These are phyloP conservation scores for Indicator indicator DNA, from an alignment of 2,113 vertebrate genomes.

Conservation along the genomic window DNA sequence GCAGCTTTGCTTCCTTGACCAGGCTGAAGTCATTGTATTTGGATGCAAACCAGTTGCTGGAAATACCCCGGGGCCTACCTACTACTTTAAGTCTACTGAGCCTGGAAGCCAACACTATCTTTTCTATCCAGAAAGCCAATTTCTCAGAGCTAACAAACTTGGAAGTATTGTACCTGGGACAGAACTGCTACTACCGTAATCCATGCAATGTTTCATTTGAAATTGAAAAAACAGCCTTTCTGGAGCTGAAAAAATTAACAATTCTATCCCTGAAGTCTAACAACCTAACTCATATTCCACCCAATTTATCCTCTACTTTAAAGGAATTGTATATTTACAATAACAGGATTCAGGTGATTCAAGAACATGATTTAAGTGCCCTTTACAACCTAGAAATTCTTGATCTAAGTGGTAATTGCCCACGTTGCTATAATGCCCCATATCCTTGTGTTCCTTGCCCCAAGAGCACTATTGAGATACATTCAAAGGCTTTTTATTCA, in stretches of 20 bases:
- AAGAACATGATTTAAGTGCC: conserved; percentile 80
- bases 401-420: conserved; percentile 94
- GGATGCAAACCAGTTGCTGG: conserved; percentile 88
- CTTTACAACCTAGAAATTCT: conserved; percentile 86
- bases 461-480: conserved; percentile 77
- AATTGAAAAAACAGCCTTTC: conserved; percentile 84
- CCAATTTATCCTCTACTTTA: conserved; percentile 80
- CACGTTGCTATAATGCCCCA: conserved; percentile 91
- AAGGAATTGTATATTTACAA: conserved; percentile 91
- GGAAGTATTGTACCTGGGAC: conserved; percentile 86
- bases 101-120: conserved; percentile 91
- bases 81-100: conserved; percentile 83
- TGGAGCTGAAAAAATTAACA: conserved; percentile 79
- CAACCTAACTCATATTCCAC: conserved; percentile 87
- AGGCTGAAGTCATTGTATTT: conserved; percentile 86
- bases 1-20: conserved; percentile 79
- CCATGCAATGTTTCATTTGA: conserved; percentile 87
- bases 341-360: conserved; percentile 82
- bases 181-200: conserved; percentile 95
- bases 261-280: conserved; percentile 90
- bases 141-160: conserved; percentile 83
- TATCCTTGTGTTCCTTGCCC: conserved; percentile 88
- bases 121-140: conserved; percentile 77
- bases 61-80: conserved; percentile 87
- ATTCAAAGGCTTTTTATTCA: conserved; percentile 78